These are phyloP conservation scores for Nycteola revayana DNA, from an alignment of 2,888 invertebrate species.

Conservation along the genomic window DNA sequence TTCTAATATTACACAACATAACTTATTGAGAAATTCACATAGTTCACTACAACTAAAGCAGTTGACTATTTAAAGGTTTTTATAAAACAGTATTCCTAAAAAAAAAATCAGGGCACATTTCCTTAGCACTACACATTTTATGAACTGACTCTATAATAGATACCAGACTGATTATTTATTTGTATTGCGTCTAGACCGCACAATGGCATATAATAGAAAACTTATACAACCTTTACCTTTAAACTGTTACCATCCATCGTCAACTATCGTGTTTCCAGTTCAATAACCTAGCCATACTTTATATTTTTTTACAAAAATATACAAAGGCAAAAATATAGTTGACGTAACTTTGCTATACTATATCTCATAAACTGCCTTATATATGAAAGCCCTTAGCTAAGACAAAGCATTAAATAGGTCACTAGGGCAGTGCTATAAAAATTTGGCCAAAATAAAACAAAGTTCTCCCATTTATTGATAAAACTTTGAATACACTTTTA, in stretches of 20 bases:
- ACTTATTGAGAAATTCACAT: too few species aligned
- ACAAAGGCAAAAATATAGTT: constrained; percentile 4
- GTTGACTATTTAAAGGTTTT: too few species aligned
- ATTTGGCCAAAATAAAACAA: constrained; percentile 13
- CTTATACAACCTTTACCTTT: too few species aligned
- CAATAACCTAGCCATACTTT: constrained; percentile 23
- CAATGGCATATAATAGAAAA: too few species aligned
- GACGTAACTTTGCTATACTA: background rate
- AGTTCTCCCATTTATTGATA: constrained; percentile 43
- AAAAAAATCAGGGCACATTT: too few species aligned
- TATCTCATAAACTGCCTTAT: background rate
- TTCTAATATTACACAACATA: too few species aligned
- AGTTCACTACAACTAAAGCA: too few species aligned
- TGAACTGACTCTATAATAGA: too few species aligned
- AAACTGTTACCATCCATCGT: constrained; percentile 48
- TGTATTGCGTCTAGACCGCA: too few species aligned
- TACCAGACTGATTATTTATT: too few species aligned
- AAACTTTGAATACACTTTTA: constrained; percentile 37
- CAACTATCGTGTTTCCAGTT: constrained; percentile 32
- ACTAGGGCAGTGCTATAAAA: constrained; percentile 38
- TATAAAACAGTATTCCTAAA: too few species aligned
- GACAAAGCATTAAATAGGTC: constrained; percentile 46
- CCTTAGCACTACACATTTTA: too few species aligned
- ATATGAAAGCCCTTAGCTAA: constrained; percentile 31
- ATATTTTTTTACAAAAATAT: background rate